A percentile compares a stretch with the other conserved stretches of the same genome.
Evolutionary conservation across 2,113 vertebrate genomes (phyloP).

Genomic region (Dromas ardeola): DNA sequence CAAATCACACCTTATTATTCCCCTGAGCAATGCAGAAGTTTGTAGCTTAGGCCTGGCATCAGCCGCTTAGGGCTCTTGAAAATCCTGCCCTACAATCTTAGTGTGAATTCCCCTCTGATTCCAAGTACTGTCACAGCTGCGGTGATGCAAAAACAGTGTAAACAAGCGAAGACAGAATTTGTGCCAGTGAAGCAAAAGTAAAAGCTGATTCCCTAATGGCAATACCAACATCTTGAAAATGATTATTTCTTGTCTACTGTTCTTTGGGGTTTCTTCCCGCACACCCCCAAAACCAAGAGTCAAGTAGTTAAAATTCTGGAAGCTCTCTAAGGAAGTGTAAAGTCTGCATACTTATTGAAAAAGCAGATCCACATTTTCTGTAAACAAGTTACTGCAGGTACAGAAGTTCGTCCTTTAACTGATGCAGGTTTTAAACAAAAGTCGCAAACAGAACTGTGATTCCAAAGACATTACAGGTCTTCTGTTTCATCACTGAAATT

Average conservation of each 20-base stretch:
- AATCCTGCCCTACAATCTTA: not conserved
- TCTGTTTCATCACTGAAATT: not conserved
- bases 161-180: not conserved
- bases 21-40: not conserved
- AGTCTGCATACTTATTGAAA: not conserved
- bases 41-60: not conserved
- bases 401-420: not conserved
- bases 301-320: not conserved
- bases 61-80: not conserved
- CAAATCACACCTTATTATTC: constrained; percentile 13
- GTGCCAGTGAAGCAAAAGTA: not conserved
- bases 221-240: not conserved
- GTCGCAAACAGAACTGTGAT: not conserved
- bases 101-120: not conserved
- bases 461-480: not conserved
- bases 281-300: not conserved
- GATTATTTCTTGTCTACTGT: not conserved
- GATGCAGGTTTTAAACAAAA: not conserved
- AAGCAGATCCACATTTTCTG: not conserved
- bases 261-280: not conserved
- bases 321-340: not conserved
- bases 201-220: not conserved
- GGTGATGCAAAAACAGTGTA: not conserved
- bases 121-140: not conserved
- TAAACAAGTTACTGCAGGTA: not conserved